phyloP scores from a whole-genome alignment of 2,888 invertebrate species.

The Pollenia labialis region DNA sequence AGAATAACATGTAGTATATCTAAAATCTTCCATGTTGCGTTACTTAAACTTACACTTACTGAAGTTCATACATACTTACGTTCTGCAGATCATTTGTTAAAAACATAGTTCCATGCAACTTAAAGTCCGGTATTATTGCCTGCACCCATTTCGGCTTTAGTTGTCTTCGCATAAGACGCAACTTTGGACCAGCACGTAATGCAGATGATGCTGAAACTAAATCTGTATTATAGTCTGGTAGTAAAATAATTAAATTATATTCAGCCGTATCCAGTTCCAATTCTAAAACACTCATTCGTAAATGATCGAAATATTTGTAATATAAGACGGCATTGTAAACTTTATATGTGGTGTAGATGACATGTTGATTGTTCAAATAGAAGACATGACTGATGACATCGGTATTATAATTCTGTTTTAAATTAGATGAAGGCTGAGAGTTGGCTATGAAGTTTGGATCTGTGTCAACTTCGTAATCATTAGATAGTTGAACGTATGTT shows the following conservation, averaged over 20 bases:
- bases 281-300: slow-evolving; percentile 90
- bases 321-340: slow-evolving; percentile 91
- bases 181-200: slow-evolving; percentile 86
- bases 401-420: slow-evolving; percentile 80
- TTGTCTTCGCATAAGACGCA: slow-evolving; percentile 88
- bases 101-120: slow-evolving; percentile 90
- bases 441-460: slow-evolving; percentile 77
- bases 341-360: slow-evolving; percentile 88
- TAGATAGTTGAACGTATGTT: slow-evolving; percentile 75
- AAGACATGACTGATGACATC: slow-evolving; percentile 83
- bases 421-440: slow-evolving; percentile 27
- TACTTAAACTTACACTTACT: not conserved
- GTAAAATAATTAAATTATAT: slow-evolving; percentile 90
- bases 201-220: slow-evolving; percentile 88
- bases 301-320: slow-evolving; percentile 89
- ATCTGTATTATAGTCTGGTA: slow-evolving; percentile 88
- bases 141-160: slow-evolving; percentile 89
- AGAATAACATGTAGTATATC: too few relatives aligned
- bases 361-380: slow-evolving; percentile 84
- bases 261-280: slow-evolving; percentile 92
- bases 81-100: slow-evolving; percentile 92
- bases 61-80: slow-evolving; percentile 85
- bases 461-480: slow-evolving; percentile 76
- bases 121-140: slow-evolving; percentile 92
- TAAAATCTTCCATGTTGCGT: not conserved